Evolutionary conservation across 2,888 invertebrate species (phyloP), one percentile per base, ranked within the genome.

Genomic region (Drosophila vallismaia): DNA sequence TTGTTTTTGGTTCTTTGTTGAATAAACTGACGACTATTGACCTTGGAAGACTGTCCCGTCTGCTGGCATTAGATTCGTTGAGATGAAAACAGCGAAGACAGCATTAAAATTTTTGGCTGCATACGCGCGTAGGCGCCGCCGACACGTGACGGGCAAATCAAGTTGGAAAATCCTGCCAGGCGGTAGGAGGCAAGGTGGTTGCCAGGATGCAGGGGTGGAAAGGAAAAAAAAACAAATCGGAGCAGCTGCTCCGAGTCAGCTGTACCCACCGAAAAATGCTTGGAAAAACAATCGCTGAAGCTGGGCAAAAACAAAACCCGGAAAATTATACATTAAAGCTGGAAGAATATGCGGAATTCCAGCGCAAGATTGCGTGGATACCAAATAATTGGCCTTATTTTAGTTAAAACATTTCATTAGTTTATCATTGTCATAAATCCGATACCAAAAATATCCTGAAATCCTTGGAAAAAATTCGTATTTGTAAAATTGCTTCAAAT

Each of bases 141-240:
- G 58, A 54, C 71, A 79, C 74, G 79, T 76, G 77, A 77, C 75
- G 44, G 51, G 77, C 62, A 71, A 57, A 33, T 48, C 64, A 71
- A 51, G 42, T 42, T 45, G 12, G 24, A 10, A 46, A 44, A 38
- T n/a, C 8, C n/a, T 14, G 14, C 5, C 2, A 28, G n/a, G 24
- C 19, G 0, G 3, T 3, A 19, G 19, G 19, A 19, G 19, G 19
- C 19, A 19, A 19, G 19, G 19, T 19, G 2, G 19, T 19, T 19
- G 19, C 19, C 19, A 19, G 19, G 19, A 19, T 19, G 19, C 19
- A 2, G 19, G 19, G 19, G 19, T 19, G 19, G 19, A 19, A 19
- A 1, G 19, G 0, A 3, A 19, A 8, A 46, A 38, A 29, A n/a
- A 19, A 40, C 12, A 19, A 19, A 19, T 38, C 36, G 26, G 28